Conservation (phyloP, 2,888 invertebrate genomes). For the Sinohyriopsis cumingii region DNA sequence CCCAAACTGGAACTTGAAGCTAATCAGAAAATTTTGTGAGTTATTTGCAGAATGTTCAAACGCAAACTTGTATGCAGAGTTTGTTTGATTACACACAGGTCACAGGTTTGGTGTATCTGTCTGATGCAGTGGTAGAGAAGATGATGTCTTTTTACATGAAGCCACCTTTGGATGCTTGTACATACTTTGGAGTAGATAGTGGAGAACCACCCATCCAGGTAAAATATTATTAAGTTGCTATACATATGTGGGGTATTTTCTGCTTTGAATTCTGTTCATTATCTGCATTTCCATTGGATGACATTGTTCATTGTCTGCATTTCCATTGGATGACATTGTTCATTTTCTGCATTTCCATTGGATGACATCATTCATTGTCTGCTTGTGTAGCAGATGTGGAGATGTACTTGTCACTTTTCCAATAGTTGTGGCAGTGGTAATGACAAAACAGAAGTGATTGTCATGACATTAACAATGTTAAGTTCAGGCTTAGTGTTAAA, state of each 20-base stretch:
- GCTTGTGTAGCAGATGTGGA: too few species aligned
- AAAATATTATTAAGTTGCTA: not conserved
- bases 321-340: not conserved
- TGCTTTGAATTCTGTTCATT: not conserved
- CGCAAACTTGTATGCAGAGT: too few species aligned
- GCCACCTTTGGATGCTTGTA: constrained; percentile 74
- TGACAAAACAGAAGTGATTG: too few species aligned
- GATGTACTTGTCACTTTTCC: too few species aligned
- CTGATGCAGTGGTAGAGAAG: constrained; percentile 67
- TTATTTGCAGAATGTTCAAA: too few species aligned
- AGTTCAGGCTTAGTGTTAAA: too few species aligned
- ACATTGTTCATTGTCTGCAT: not conserved
- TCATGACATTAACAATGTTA: too few species aligned
- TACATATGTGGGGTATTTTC: too few species aligned
- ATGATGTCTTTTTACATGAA: constrained; percentile 71
- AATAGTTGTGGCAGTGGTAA: too few species aligned
- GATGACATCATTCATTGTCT: not conserved
- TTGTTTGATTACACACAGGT: constrained; percentile 53
- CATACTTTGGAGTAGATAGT: constrained; percentile 75
- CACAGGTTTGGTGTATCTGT: constrained; percentile 73
- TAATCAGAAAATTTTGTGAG: too few species aligned
- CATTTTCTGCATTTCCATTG: not conserved
- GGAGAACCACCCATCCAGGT: constrained; percentile 73
- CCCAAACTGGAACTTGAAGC: too few species aligned
- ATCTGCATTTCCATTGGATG: not conserved